Evolutionary conservation across 2,797 vertebrate species (phyloP).

Genomic region (Manis pentadactyla): DNA sequence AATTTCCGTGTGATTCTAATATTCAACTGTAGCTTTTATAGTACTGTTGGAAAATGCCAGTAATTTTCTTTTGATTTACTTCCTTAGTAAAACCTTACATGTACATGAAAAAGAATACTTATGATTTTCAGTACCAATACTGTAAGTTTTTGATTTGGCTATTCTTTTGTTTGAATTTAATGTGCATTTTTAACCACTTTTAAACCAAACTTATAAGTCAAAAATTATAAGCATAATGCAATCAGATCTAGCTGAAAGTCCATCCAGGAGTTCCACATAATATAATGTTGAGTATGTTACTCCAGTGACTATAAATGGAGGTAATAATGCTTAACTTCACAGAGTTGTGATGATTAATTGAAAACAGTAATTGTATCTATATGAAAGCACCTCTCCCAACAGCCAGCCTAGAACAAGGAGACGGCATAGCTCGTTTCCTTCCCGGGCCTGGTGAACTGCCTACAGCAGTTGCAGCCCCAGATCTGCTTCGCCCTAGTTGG

Average conservation of each 20-base stretch:
- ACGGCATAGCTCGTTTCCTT: background rate
- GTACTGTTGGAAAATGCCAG: background rate
- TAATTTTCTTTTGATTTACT: background rate
- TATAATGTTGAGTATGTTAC: background rate
- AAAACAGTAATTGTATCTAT: background rate
- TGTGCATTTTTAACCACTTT: background rate
- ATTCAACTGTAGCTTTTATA: background rate
- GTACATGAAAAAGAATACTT: background rate
- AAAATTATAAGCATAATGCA: background rate
- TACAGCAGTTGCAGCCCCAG: background rate
- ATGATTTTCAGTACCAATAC: background rate
- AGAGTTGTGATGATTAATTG: background rate
- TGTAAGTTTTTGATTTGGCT: background rate
- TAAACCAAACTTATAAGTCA: background rate
- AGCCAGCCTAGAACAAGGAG: background rate
- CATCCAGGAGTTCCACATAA: background rate
- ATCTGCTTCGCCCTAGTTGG: background rate
- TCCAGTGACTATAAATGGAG: background rate
- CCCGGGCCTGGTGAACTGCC: background rate
- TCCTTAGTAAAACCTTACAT: background rate
- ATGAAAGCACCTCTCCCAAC: background rate
- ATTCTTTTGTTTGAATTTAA: slow-evolving; percentile 34
- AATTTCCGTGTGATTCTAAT: background rate
- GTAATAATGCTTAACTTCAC: background rate
- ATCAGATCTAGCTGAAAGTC: background rate